phyloP scores from a whole-genome alignment of 2,113 vertebrate genomes.

The Eurypyga helias region DNA sequence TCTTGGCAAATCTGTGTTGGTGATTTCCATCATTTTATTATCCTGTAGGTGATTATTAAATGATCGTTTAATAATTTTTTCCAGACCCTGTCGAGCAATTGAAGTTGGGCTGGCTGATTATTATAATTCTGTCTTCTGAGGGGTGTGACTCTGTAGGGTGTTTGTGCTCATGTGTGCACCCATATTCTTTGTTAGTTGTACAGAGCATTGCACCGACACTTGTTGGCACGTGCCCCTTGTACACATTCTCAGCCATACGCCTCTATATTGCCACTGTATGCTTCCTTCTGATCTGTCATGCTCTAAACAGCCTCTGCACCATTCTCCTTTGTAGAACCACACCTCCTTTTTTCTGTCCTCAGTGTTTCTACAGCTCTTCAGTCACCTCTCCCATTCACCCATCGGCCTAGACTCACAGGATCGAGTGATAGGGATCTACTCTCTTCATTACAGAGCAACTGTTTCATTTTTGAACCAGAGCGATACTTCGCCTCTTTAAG shows the following conservation, averaged over 20 bases:
- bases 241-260: neutral
- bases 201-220: neutral
- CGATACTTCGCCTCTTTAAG: neutral
- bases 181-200: neutral
- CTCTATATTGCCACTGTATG: neutral
- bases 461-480: neutral
- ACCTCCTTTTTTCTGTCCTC: neutral
- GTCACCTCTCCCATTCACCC: neutral
- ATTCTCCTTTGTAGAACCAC: neutral
- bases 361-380: neutral
- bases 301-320: neutral
- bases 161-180: neutral
- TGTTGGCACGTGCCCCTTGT: neutral
- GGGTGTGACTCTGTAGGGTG: neutral
- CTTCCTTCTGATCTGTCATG: neutral
- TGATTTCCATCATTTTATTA: neutral
- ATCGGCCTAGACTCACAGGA: neutral
- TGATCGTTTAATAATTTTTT: neutral
- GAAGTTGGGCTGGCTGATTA: neutral
- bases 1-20: constrained; percentile 1
- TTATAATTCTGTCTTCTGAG: neutral
- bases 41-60: neutral
- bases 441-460: neutral
- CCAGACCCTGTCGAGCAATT: neutral
- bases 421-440: neutral